Base-by-base conservation (phyloP, 2,113 vertebrate species). In the human (Homo sapiens) region DNA sequence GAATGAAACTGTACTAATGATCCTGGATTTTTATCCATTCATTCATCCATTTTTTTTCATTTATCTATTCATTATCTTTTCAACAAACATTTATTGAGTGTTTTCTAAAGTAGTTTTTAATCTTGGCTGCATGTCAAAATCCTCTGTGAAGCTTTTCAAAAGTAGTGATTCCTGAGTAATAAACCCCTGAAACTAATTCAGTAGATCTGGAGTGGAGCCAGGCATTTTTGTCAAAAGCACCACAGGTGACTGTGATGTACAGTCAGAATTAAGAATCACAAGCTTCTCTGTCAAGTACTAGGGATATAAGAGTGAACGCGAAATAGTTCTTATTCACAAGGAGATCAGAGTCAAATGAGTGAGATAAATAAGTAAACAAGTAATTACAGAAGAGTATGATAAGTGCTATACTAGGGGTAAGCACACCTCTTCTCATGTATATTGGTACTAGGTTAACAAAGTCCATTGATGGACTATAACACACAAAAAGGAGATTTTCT, bases 81-180 rank as follows among this genome's bases (percentile, higher is more conserved):
- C 55, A 94, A 79, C 78, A 91, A 73, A 90, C 35, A 87, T 85
- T 43, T 88, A 84, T 75, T 80, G 17, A 96, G 16, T 94, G 40
- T 96, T 97, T 97, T 90, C 79, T 80, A 40, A 82, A 82, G 30
- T 83, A 90, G 52, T 86, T 97, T 93, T 95, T 87, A 73, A 66
- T 96, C 89, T 91, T 96, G 80, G 52, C 85, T 94, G 13, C 73
- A 92, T 90, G 50, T 94, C 93, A 90, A 55, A 89, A 66, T 95
- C 27, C 35, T 87, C n/a, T 89, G 27, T 75, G 16, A 97, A 79
- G 16, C 40, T 97, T 91, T 91, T 64, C 38, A 30, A 72, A 89
- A 88, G 55, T 86, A 66, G 57, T 66, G 48, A 59, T 86, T 79
- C 43, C n/a, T 79, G 35, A 70, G 16, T 59, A 83, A 83, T 89